Conservation (phyloP, 2,113 vertebrate species). For the Syrrhaptes paradoxus region DNA sequence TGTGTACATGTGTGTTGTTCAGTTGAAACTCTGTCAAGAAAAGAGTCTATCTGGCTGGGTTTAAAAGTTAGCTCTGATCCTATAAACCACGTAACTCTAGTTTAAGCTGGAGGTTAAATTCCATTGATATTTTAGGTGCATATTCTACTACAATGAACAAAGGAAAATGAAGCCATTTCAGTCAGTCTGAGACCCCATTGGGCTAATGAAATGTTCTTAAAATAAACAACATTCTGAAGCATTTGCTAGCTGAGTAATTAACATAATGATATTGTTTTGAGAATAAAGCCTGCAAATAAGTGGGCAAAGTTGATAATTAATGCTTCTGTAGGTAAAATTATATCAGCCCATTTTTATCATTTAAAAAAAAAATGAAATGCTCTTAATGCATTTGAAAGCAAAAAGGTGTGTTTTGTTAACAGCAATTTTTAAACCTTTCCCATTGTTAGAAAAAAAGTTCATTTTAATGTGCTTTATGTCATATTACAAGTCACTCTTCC, state of each 20-base stretch:
- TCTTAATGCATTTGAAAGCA: background rate
- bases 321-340: background rate
- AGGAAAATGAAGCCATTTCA: background rate
- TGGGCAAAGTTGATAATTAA: background rate
- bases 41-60: background rate
- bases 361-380: background rate
- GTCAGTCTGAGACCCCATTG: background rate
- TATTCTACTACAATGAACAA: background rate
- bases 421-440: background rate
- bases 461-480: background rate
- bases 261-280: background rate
- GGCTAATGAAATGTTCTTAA: background rate
- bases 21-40: background rate
- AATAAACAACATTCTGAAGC: background rate
- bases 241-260: background rate
- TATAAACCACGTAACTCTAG: background rate
- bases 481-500: background rate
- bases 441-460: background rate
- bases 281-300: background rate
- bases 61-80: conserved; percentile 26
- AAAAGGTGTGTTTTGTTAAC: background rate
- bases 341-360: background rate
- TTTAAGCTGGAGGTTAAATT: conserved; percentile 10
- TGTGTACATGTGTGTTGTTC: conserved; percentile 56
- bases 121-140: background rate